Evolutionary conservation across 1,140 invertebrate genomes (phyloP).

Genomic region (Aleiodes sp.): DNA sequence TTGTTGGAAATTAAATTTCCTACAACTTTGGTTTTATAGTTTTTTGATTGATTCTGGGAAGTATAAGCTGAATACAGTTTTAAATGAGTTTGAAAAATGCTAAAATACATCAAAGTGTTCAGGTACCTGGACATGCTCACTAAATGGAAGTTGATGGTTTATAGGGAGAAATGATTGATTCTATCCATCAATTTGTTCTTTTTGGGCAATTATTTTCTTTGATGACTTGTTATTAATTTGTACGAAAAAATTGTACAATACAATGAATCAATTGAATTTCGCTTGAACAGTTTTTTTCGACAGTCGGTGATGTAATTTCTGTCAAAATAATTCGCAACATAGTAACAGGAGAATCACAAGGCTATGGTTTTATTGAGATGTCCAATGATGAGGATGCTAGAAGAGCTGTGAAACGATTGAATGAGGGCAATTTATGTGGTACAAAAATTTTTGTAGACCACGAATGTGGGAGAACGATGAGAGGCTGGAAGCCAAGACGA

Average conservation of each 20-base stretch:
- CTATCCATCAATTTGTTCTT: background rate
- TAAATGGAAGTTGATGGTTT: too few relatives aligned
- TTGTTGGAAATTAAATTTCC: too few relatives aligned
- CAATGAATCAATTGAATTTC: conserved; percentile 34
- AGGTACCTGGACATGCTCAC: too few relatives aligned
- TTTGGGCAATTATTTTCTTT: background rate
- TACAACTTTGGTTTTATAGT: too few relatives aligned
- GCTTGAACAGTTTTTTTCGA: conserved; percentile 73
- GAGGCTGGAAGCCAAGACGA: conserved; percentile 85
- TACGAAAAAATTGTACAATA: too few relatives aligned
- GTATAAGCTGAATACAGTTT: too few relatives aligned
- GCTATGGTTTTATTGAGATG: conserved; percentile 90
- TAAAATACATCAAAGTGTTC: too few relatives aligned
- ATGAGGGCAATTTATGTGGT: conserved; percentile 69
- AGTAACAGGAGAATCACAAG: conserved; percentile 82
- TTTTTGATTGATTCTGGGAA: too few relatives aligned
- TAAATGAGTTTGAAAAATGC: too few relatives aligned
- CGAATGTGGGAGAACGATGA: conserved; percentile 71
- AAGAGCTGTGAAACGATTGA: conserved; percentile 70
- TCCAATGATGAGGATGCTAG: conserved; percentile 70
- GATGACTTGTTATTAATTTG: background rate
- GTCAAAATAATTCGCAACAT: conserved; percentile 80
- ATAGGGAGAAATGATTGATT: background rate
- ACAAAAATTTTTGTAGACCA: conserved; percentile 77
- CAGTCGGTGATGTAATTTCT: conserved; percentile 74